phyloP scores from a whole-genome alignment of 2,113 vertebrate species.

The Manacus vitellinus region DNA sequence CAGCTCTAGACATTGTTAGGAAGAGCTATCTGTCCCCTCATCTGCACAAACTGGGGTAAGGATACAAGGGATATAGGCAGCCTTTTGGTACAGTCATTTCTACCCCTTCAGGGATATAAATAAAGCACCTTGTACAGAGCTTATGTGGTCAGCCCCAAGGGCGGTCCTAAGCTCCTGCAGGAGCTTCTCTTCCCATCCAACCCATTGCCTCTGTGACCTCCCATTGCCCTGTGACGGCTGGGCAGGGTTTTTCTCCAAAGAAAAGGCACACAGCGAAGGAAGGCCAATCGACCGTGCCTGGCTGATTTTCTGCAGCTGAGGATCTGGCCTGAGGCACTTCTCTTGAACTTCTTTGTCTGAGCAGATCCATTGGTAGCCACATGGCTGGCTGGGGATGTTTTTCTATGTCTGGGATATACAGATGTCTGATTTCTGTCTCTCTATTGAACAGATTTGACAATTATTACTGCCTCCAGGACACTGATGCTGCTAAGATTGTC shows the following conservation, averaged over 20 bases:
- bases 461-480: slow-evolving; percentile 47
- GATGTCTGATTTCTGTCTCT: slow-evolving; percentile 62
- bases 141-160: background rate
- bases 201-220: background rate
- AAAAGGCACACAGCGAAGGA: slow-evolving; percentile 22
- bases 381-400: slow-evolving; percentile 63
- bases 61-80: background rate
- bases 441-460: slow-evolving; percentile 23
- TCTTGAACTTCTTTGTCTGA: slow-evolving; percentile 63
- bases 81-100: background rate
- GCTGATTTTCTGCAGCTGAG: slow-evolving; percentile 65
- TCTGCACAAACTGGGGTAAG: background rate
- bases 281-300: background rate
- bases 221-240: background rate
- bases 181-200: background rate
- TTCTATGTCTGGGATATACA: slow-evolving; percentile 64
- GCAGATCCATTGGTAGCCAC: slow-evolving; percentile 45
- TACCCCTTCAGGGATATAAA: background rate
- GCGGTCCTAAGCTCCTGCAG: background rate
- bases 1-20: background rate
- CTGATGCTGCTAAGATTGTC: background rate
- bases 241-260: background rate
- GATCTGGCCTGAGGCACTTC: slow-evolving; percentile 46
- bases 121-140: background rate
- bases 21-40: background rate